These are phyloP conservation scores for Micrasema minimum DNA, from an alignment of 1,140 invertebrate genomes.

Conservation along the genomic window DNA sequence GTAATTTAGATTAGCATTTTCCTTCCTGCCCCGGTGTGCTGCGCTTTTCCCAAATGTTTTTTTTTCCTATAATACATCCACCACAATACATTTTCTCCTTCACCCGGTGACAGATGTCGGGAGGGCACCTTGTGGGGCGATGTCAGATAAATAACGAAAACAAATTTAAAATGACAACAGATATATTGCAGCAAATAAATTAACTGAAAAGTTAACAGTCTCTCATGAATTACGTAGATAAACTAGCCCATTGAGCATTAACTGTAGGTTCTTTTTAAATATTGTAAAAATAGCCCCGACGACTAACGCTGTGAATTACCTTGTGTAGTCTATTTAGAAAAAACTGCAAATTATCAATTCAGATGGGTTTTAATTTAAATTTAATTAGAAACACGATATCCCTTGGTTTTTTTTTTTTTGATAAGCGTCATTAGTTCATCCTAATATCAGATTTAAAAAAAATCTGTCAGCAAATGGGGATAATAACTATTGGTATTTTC, in stretches of 20 bases:
- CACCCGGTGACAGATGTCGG: constrained; percentile 11
- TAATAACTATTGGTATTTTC: no score
- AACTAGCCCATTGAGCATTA: not conserved
- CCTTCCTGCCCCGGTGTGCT: constrained; percentile 15
- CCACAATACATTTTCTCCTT: not conserved
- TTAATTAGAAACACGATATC: no score
- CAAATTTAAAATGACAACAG: constrained; percentile 32
- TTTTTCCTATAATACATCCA: not conserved
- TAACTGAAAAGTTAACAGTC: constrained; percentile 12
- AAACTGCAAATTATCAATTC: no score
- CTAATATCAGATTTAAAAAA: no score
- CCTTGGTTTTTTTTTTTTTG: no score
- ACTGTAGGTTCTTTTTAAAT: not conserved
- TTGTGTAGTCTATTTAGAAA: no score
- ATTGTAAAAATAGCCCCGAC: no score
- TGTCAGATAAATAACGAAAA: constrained; percentile 31
- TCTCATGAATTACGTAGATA: constrained; percentile 11
- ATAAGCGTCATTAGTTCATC: no score
- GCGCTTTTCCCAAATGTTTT: constrained; percentile 25
- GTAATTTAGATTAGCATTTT: constrained; percentile 44
- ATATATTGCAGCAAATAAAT: constrained; percentile 13
- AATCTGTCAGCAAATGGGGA: no score
- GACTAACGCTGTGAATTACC: no score
- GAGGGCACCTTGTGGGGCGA: not conserved
- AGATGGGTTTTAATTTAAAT: no score